These are phyloP conservation scores for Meliscaeva auricollis DNA, from an alignment of 2,888 invertebrate genomes.

Conservation along the genomic window DNA sequence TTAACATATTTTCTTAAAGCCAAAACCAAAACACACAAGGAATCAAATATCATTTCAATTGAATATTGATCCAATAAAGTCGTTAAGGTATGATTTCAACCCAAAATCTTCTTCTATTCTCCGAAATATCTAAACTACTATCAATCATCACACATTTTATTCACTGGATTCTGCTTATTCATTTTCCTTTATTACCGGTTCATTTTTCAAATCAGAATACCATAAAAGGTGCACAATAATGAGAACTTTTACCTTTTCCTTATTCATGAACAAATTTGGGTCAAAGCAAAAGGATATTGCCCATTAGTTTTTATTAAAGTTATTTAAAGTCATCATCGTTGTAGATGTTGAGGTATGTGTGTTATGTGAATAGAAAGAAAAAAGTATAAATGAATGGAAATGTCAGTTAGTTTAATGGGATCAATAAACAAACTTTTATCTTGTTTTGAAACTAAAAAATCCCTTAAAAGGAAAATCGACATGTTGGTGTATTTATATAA, in stretches of 20 bases:
- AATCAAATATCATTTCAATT: not conserved
- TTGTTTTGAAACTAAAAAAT: not conserved
- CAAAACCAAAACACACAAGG: not conserved
- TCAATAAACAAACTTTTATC: not conserved
- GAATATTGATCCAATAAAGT: slow-evolving; percentile 4
- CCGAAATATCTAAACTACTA: slow-evolving; percentile 11
- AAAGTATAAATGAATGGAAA: not conserved
- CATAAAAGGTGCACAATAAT: slow-evolving; percentile 23
- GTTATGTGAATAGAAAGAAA: not conserved
- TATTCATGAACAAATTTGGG: slow-evolving; percentile 35
- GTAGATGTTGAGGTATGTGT: too few relatives aligned
- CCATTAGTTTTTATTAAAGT: slow-evolving; percentile 36
- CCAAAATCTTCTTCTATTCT: not conserved
- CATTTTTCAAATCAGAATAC: slow-evolving; percentile 27
- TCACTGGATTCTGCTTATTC: slow-evolving; percentile 10
- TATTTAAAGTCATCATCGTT: slow-evolving; percentile 13
- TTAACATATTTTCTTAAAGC: not conserved
- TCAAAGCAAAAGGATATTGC: slow-evolving; percentile 18
- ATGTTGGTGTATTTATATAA: not conserved
- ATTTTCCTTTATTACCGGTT: slow-evolving; percentile 18
- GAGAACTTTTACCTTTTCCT: slow-evolving; percentile 19
- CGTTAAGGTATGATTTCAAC: not conserved
- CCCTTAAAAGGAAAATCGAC: not conserved
- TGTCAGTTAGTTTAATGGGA: slow-evolving; percentile 1
- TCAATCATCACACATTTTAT: slow-evolving; percentile 25